Evolutionary conservation across 2,113 vertebrate genomes (phyloP), one percentile per base, ranked within the genome.

Genomic region (Psophia crepitans): DNA sequence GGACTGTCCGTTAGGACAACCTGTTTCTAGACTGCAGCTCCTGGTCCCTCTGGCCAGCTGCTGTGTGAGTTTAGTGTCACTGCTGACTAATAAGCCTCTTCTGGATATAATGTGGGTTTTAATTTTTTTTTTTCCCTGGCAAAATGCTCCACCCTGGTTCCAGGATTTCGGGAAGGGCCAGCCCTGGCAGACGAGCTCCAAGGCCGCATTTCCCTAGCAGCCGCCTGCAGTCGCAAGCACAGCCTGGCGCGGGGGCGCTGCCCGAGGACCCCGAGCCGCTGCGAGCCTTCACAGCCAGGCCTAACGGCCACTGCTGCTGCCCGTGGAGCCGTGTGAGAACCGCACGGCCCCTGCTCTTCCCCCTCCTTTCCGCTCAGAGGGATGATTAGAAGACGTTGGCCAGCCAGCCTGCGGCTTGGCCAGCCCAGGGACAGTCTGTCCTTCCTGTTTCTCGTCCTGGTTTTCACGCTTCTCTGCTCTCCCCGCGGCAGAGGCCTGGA

Each of bases 351-450:
- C 51, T 28, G 37, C 12, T 15, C 33, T 64, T 20, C 32, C 54
- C 24, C 37, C 35, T 48, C 35, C 30, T 35, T 37, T 30, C 74
- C 49, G 10, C 24, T 46, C 2, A 8, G 43, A 58, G 48, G 37
- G 30, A 14, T 16, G 39, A 56, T 69, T 21, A 48, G 65, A 23
- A 22, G 70, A 12, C 6, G 8, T 48, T 8, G 68, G 9, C 22
- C 41, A 20, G 15, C 14, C 58, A 33, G 44, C 32, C 58, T 6
- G 0, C 3, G 20, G 57, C 39, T n/a, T 3, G 26, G 0, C 4
- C 71, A 60, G 56, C 4, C 28, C 61, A 33, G 71, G 80, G 51
- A 54, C 48, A 28, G 14, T 49, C 63, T 68, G 48, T 28, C 80
- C 92, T 95, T 57, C 61, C 65, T 41, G 0, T 39, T 66, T 35